Conservation (phyloP, 2,113 vertebrate genomes). For the Varanus komodoensis region DNA sequence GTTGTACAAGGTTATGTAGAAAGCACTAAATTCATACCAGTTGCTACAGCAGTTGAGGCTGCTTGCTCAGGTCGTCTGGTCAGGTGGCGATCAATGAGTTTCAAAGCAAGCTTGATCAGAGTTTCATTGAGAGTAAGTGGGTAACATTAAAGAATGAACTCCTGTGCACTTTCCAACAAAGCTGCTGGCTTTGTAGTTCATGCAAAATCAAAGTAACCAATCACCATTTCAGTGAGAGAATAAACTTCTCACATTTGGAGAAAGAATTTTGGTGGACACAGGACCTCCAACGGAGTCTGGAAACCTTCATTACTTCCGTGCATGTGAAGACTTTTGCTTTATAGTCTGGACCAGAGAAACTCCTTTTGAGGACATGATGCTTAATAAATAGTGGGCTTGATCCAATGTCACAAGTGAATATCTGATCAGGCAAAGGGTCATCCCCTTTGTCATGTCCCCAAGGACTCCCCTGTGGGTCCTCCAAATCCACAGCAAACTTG, state of each 20-base stretch:
- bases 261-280: background rate
- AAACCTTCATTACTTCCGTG: background rate
- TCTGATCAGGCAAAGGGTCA: too few relatives aligned
- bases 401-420: too few relatives aligned
- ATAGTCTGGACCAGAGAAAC: too few relatives aligned
- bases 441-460: too few relatives aligned
- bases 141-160: background rate
- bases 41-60: too few relatives aligned
- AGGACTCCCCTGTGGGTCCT: too few relatives aligned
- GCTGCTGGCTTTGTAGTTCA: too few relatives aligned
- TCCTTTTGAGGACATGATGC: background rate
- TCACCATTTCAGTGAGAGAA: background rate
- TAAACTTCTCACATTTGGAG: background rate
- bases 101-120: background rate
- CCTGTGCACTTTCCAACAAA: background rate
- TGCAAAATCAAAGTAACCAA: too few relatives aligned
- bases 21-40: background rate
- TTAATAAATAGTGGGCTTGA: background rate
- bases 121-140: background rate
- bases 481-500: too few relatives aligned
- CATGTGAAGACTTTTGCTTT: too few relatives aligned
- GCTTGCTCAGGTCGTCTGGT: background rate
- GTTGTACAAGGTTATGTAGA: background rate
- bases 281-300: background rate
- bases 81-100: background rate